phyloP scores from a whole-genome alignment of 2,113 vertebrate genomes.

The Rhinolophus ferrumequinum region DNA sequence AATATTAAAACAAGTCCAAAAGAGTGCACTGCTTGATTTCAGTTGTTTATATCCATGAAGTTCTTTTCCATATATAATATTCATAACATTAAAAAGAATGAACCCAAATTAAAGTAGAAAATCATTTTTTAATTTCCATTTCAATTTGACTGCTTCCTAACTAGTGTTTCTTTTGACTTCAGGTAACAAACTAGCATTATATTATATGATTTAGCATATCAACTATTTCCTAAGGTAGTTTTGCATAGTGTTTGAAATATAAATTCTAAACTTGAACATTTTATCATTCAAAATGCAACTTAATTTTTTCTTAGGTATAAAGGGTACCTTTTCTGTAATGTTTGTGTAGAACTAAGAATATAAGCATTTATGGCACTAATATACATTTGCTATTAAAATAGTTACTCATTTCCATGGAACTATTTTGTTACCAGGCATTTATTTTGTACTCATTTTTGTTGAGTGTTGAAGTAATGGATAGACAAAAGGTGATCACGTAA shows the following conservation, averaged over 20 bases:
- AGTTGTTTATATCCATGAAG: background rate
- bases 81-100: background rate
- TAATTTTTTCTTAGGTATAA: background rate
- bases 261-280: background rate
- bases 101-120: background rate
- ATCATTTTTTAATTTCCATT: background rate
- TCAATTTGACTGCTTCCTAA: background rate
- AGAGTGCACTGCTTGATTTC: background rate
- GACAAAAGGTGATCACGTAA: background rate
- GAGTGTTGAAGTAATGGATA: background rate
- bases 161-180: background rate
- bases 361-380: background rate
- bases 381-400: background rate
- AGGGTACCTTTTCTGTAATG: background rate
- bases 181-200: background rate
- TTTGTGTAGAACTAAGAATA: background rate
- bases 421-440: background rate
- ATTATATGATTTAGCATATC: background rate
- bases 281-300: background rate
- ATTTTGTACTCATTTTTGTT: background rate
- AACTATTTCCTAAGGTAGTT: background rate
- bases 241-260: background rate
- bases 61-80: background rate
- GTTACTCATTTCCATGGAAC: background rate
- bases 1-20: background rate